Conservation (phyloP, 2,113 vertebrate genomes). For the Boulengeromyrus knoepffleri region DNA sequence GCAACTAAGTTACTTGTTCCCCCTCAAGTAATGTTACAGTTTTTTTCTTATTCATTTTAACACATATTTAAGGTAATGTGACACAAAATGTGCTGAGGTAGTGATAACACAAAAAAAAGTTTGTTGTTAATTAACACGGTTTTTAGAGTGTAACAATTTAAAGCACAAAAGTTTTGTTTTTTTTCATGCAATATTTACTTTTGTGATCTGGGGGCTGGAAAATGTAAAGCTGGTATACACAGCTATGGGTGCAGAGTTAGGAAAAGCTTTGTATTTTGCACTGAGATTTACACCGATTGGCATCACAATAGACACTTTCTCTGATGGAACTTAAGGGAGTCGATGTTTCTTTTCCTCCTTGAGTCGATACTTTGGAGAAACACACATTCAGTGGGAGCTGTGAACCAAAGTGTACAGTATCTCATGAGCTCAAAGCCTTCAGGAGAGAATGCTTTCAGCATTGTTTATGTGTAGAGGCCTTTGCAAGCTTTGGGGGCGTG, state of each 20-base stretch:
- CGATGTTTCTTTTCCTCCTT: conserved; percentile 24
- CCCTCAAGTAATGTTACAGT: neutral
- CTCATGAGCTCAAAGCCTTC: neutral
- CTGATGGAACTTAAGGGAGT: neutral
- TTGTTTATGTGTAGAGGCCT: neutral
- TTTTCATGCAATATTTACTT: conserved; percentile 12
- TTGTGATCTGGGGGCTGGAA: conserved; percentile 45
- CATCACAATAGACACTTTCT: conserved; percentile 49
- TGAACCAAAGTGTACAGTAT: conserved; percentile 18
- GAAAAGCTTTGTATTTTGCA: conserved; percentile 37
- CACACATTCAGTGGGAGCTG: conserved; percentile 34
- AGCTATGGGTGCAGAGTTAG: conserved; percentile 34
- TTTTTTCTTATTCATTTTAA: neutral
- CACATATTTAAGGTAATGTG: neutral
- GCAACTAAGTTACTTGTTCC: neutral
- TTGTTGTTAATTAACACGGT: neutral
- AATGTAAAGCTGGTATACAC: conserved; percentile 46
- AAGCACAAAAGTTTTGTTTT: neutral
- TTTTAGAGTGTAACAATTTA: neutral
- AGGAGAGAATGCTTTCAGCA: neutral
- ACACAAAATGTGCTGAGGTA: neutral
- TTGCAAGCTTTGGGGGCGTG: neutral
- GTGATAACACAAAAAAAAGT: neutral
- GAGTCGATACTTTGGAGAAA: conserved; percentile 28
- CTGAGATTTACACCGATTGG: conserved; percentile 46